phyloP scores from a whole-genome alignment of 30 jellyfish, hydroid and myxozoan species.

The Calvadosia cruxmelitensis region DNA sequence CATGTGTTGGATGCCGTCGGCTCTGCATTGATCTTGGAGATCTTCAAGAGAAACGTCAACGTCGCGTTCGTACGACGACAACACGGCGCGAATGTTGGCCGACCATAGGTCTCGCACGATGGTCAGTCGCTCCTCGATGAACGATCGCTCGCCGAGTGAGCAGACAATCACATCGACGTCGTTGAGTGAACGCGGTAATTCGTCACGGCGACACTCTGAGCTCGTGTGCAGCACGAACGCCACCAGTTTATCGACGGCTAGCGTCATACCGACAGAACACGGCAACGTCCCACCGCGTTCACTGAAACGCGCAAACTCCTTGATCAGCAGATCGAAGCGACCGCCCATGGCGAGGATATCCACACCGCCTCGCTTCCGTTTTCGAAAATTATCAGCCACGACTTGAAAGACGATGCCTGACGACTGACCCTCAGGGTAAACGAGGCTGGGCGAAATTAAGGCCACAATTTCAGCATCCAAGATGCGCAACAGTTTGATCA shows the following conservation, averaged over 20 bases:
- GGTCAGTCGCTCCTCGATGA: slow-evolving; percentile 20
- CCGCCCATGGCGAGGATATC: slow-evolving; percentile 92
- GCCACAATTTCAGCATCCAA: slow-evolving; percentile 43
- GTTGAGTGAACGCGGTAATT: slow-evolving; percentile 13
- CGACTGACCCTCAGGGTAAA: slow-evolving; percentile 29
- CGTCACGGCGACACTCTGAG: slow-evolving; percentile 9
- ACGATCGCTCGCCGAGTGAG: slow-evolving; percentile 26
- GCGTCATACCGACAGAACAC: slow-evolving; percentile 68
- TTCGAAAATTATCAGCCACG: slow-evolving; percentile 69
- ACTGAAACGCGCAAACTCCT: slow-evolving; percentile 22
- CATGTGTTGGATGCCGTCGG: slow-evolving; percentile 47
- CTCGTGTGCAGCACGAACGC: slow-evolving; percentile 17
- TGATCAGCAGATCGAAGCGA: slow-evolving; percentile 50
- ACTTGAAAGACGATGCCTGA: slow-evolving; percentile 69
- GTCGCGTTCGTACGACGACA: slow-evolving; percentile 53
- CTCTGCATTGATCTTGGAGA: slow-evolving; percentile 68
- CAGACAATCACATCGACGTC: slow-evolving; percentile 41
- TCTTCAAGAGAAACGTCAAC: slow-evolving; percentile 49
- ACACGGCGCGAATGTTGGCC: slow-evolving; percentile 50
- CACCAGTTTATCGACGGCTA: slow-evolving; percentile 72
- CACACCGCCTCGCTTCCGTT: slow-evolving; percentile 51
- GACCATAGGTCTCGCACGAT: slow-evolving; percentile 61
- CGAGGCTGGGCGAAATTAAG: slow-evolving; percentile 35
- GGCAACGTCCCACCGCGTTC: slow-evolving; percentile 37
- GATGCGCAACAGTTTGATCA: slow-evolving; percentile 17